These are phyloP conservation scores for Oncorhynchus nerka DNA, from an alignment of 2,113 vertebrate species.

Conservation along the genomic window DNA sequence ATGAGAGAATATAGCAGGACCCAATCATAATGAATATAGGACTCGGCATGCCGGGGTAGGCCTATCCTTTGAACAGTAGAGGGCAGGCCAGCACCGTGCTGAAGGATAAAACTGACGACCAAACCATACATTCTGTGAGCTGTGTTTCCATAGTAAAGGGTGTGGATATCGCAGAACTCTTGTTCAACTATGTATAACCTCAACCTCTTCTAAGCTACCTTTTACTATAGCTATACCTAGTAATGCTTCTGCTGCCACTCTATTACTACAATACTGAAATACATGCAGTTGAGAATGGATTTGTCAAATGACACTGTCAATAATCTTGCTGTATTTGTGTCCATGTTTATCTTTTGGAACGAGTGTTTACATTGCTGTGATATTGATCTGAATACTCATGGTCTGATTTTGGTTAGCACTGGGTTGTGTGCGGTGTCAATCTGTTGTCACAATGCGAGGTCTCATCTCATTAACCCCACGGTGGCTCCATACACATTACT, in stretches of 20 bases:
- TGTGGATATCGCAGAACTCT: background rate
- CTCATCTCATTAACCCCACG: conserved; percentile 3
- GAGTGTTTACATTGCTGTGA: background rate
- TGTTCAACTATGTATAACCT: background rate
- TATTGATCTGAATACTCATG: background rate
- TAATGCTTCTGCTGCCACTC: too few species aligned
- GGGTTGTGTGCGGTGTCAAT: background rate
- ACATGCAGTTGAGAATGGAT: too few species aligned
- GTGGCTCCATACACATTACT: background rate
- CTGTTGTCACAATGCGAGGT: background rate
- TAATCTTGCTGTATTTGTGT: background rate
- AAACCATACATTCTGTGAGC: background rate
- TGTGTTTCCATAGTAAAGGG: conserved; percentile 9
- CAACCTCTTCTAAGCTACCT: background rate
- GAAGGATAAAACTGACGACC: conserved; percentile 15
- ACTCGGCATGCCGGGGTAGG: conserved; percentile 51
- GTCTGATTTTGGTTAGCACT: background rate
- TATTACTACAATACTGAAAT: too few species aligned
- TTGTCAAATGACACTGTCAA: background rate
- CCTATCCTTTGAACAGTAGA: conserved; percentile 73
- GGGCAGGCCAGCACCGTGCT: conserved; percentile 82
- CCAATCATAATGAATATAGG: background rate
- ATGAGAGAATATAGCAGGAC: background rate
- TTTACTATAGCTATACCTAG: background rate
- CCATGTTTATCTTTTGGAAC: background rate